Conservation (phyloP, 2,888 invertebrate species). For the Aspidapion aeneum region DNA sequence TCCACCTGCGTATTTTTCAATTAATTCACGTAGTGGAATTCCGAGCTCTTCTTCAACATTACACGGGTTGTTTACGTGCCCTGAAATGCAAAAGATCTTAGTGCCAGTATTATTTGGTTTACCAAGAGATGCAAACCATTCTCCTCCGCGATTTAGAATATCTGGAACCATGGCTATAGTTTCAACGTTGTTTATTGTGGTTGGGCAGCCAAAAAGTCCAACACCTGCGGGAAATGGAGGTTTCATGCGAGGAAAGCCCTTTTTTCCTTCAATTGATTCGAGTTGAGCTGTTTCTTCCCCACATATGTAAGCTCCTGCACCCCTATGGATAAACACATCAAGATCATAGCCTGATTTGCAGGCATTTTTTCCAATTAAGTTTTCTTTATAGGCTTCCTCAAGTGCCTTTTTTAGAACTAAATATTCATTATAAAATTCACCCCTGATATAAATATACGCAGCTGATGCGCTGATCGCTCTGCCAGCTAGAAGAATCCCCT, state of each 20-base stretch:
- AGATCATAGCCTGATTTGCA: slow-evolving; percentile 92
- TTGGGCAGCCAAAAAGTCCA: slow-evolving; percentile 93
- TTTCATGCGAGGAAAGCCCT: slow-evolving; percentile 93
- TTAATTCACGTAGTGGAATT: slow-evolving; percentile 83
- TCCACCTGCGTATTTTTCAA: slow-evolving; percentile 90
- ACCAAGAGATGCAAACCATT: slow-evolving; percentile 91
- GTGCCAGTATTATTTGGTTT: slow-evolving; percentile 92
- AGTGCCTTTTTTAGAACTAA: slow-evolving; percentile 63
- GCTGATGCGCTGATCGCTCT: slow-evolving; percentile 89
- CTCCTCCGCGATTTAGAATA: slow-evolving; percentile 87
- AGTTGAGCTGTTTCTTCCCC: slow-evolving; percentile 96
- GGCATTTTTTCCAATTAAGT: slow-evolving; percentile 86
- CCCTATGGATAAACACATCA: slow-evolving; percentile 89
- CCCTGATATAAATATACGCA: slow-evolving; percentile 94
- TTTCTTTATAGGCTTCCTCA: slow-evolving; percentile 50
- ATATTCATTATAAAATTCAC: slow-evolving; percentile 97
- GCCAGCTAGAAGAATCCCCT: slow-evolving; percentile 90
- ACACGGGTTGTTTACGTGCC: slow-evolving; percentile 91
- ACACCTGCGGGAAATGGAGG: slow-evolving; percentile 97
- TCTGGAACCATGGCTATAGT: slow-evolving; percentile 91
- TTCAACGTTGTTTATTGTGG: slow-evolving; percentile 94
- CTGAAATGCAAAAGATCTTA: slow-evolving; percentile 92
- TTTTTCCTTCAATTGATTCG: slow-evolving; percentile 91
- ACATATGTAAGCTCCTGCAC: slow-evolving; percentile 95
- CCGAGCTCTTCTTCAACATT: slow-evolving; percentile 98